Conservation (phyloP, 2,888 invertebrate genomes). For the Lithophane ornitopus region DNA sequence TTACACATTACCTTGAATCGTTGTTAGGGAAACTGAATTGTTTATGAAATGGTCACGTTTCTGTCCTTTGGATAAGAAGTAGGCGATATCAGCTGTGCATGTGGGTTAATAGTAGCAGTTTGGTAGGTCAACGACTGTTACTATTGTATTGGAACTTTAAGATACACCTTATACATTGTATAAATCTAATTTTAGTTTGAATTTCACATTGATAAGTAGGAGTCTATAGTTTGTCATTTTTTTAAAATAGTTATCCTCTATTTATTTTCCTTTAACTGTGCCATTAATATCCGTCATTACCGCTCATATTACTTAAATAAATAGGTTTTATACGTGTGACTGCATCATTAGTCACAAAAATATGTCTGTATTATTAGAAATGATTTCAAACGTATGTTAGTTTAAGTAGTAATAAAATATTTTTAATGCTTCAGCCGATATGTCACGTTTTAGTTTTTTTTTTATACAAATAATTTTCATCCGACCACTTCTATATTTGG, state of each 20-base stretch:
- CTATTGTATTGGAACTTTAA: neutral
- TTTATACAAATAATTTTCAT: constrained; percentile 14
- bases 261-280: neutral
- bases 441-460: constrained; percentile 42
- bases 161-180: neutral
- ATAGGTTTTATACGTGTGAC: constrained; percentile 13
- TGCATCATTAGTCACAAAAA: constrained; percentile 9
- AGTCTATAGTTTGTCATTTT: neutral
- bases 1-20: constrained; percentile 23
- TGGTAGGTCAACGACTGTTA: constrained; percentile 22
- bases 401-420: constrained; percentile 22
- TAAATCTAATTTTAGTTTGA: neutral
- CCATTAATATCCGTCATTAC: neutral
- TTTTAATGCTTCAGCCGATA: constrained; percentile 10
- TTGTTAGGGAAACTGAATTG: constrained; percentile 41
- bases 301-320: constrained; percentile 19
- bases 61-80: constrained; percentile 34
- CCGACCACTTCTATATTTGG: constrained; percentile 18
- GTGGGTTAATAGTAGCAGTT: constrained; percentile 46
- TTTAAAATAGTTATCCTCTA: neutral
- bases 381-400: constrained; percentile 13
- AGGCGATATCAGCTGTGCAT: constrained; percentile 18
- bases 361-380: neutral
- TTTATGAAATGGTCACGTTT: constrained; percentile 52
- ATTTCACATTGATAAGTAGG: neutral